phyloP scores from a whole-genome alignment of 2,888 invertebrate genomes.

The Tetanocera ferruginea region DNA sequence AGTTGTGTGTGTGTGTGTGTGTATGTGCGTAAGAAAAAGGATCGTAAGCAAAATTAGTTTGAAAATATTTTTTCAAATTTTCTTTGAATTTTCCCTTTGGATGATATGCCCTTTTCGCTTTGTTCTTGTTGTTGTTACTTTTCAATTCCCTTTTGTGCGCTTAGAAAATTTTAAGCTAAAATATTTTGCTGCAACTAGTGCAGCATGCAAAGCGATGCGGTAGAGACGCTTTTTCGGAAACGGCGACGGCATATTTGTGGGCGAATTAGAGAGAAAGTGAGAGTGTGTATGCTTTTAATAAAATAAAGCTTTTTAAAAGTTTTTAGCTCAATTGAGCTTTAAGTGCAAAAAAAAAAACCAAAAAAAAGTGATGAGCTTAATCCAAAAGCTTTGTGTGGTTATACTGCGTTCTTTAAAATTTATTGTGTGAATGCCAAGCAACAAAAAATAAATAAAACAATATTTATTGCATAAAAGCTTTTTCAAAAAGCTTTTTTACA shows the following conservation, averaged over 20 bases:
- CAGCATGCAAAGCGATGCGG: slow-evolving; percentile 61
- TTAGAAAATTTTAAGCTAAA: slow-evolving; percentile 51
- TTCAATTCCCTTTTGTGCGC: slow-evolving; percentile 48
- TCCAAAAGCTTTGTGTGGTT: background rate
- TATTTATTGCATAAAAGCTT: no score
- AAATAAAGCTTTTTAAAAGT: background rate
- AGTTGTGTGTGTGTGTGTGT: slow-evolving; percentile 42
- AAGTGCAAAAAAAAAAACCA: background rate
- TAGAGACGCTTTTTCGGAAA: slow-evolving; percentile 57
- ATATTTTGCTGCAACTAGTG: slow-evolving; percentile 56
- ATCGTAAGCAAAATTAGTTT: background rate
- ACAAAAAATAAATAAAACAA: no score
- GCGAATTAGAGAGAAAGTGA: background rate
- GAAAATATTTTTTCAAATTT: background rate
- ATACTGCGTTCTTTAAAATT: background rate
- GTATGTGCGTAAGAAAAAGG: background rate
- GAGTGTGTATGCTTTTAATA: background rate
- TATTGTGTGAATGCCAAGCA: no score
- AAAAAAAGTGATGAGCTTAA: background rate
- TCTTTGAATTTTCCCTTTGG: slow-evolving; percentile 2
- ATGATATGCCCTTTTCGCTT: slow-evolving; percentile 14
- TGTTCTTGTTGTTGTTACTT: slow-evolving; percentile 21
- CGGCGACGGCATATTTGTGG: background rate
- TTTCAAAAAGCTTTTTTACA: no score
- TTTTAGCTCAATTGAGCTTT: background rate